Percentiles rank a stretch among this genome's conserved stretches.
These are phyloP conservation scores for Entomobrya proxima DNA, from an alignment of 2,888 invertebrate genomes.

Conservation along the genomic window DNA sequence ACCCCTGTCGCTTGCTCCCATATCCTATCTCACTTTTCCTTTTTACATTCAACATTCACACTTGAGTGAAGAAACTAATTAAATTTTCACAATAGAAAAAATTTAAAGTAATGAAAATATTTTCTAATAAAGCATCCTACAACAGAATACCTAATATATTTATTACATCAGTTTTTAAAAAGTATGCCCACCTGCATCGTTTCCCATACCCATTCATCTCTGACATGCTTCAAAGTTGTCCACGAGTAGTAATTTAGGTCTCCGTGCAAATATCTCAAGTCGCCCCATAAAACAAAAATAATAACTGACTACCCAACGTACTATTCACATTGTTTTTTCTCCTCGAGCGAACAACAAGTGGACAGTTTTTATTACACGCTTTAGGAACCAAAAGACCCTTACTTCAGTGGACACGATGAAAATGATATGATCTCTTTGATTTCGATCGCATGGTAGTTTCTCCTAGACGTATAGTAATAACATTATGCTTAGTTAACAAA, in stretches of 20 bases:
- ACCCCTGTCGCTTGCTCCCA: not conserved
- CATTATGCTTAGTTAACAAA: slow-evolving; percentile 3
- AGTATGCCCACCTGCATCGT: slow-evolving; percentile 38
- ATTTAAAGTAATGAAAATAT: not conserved
- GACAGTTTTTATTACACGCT: not conserved
- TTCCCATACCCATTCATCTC: not conserved
- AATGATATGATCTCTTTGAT: not conserved
- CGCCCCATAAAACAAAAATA: not conserved
- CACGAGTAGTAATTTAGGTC: not conserved
- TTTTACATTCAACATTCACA: not conserved
- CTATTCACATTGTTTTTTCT: not conserved
- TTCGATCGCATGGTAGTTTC: not conserved
- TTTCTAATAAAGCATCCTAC: not conserved
- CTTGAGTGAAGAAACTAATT: slow-evolving; percentile 33
- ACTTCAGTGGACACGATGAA: not conserved
- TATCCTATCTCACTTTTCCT: not conserved
- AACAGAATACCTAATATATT: not conserved
- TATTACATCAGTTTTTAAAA: not conserved
- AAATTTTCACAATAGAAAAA: slow-evolving; percentile 26
- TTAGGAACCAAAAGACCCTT: too few relatives aligned
- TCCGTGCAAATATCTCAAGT: slow-evolving; percentile 15
- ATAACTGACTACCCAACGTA: not conserved
- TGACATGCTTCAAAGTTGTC: not conserved
- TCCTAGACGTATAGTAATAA: too few relatives aligned
- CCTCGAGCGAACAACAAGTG: not conserved